phyloP scores from a whole-genome alignment of 2,797 vertebrate genomes.

The Phrynocephalus guinanensis region DNA sequence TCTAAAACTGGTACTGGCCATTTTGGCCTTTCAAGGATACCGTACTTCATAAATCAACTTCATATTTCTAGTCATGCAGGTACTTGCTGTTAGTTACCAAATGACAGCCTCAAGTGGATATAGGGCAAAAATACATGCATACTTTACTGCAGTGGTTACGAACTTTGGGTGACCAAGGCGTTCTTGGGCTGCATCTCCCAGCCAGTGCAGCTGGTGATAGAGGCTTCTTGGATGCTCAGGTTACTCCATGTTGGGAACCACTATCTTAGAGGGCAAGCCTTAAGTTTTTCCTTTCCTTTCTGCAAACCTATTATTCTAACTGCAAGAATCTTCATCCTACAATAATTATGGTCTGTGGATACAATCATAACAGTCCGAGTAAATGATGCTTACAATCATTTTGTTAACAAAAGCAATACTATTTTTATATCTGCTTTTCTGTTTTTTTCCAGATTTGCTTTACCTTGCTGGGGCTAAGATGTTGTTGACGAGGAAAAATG shows the following conservation, averaged over 20 bases:
- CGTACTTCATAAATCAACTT: slow-evolving; percentile 15
- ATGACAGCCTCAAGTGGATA: no score
- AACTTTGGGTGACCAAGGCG: no score
- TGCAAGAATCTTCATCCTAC: slow-evolving; percentile 63
- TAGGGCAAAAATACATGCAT: background rate
- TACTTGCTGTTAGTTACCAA: background rate
- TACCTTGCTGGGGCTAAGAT: slow-evolving; percentile 55
- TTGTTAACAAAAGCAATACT: slow-evolving; percentile 59
- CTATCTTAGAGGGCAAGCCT: slow-evolving; percentile 28
- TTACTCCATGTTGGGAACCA: no score
- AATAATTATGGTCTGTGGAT: slow-evolving; percentile 72
- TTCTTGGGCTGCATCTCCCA: no score
- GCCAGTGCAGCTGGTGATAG: no score
- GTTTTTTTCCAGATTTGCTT: slow-evolving; percentile 50
- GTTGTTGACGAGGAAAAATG: slow-evolving; percentile 47
- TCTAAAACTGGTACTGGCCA: no score
- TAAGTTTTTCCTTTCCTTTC: slow-evolving; percentile 58
- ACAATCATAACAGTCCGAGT: slow-evolving; percentile 69
- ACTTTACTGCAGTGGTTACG: no score
- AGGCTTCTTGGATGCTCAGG: no score
- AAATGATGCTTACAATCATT: slow-evolving; percentile 64
- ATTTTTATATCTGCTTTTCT: slow-evolving; percentile 62
- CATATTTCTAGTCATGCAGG: background rate
- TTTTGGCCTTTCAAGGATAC: background rate
- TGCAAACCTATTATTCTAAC: slow-evolving; percentile 62